A percentile compares a stretch with the other conserved stretches of the same genome.
Conservation (phyloP, 2,797 vertebrate species). For the Fratercula arctica region DNA sequence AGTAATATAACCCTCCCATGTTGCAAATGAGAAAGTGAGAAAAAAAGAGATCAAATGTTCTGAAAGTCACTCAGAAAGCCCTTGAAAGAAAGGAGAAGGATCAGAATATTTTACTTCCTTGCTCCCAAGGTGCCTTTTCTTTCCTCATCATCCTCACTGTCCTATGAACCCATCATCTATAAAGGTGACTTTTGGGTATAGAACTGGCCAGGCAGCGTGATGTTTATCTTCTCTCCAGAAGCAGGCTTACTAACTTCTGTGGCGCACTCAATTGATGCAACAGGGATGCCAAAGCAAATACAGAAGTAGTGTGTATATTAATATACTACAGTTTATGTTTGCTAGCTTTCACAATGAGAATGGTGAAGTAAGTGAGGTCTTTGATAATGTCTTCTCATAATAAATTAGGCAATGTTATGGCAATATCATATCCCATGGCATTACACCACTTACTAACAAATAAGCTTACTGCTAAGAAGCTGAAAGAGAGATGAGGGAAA, state of each 20-base stretch:
- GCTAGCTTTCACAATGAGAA: not conserved
- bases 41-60: not conserved
- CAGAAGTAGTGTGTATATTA: not conserved
- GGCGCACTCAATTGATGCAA: not conserved
- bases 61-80: not conserved
- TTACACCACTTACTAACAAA: not conserved
- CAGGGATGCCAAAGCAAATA: not conserved
- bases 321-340: not conserved
- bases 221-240: not conserved
- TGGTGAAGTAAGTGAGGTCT: not conserved
- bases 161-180: not conserved
- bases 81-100: not conserved
- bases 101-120: not conserved
- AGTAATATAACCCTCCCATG: not conserved
- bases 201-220: not conserved
- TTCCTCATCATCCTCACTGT: not conserved
- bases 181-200: not conserved
- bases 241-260: not conserved
- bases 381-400: not conserved
- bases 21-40: not conserved
- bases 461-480: not conserved
- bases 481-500: not conserved
- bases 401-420: not conserved
- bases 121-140: not conserved
- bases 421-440: not conserved